These are phyloP conservation scores for Acropora tenuis DNA, from an alignment of 64 coral and sea anemone genomes.

Conservation along the genomic window DNA sequence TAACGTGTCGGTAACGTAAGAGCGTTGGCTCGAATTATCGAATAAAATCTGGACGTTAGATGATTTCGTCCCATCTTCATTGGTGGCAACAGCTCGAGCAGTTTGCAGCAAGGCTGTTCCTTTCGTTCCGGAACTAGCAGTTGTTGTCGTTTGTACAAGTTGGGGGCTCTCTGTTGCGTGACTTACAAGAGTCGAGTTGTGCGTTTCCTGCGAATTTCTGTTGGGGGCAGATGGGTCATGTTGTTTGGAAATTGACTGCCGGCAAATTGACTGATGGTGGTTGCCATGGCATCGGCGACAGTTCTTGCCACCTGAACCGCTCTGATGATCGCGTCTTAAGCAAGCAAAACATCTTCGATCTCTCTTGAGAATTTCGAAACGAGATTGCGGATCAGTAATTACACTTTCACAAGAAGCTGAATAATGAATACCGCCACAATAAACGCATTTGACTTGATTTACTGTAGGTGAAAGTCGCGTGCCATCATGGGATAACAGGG, in stretches of 20 bases:
- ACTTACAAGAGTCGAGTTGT: neutral
- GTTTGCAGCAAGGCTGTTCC: slow-evolving; percentile 54
- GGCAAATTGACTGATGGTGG: no score
- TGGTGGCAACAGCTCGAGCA: slow-evolving; percentile 48
- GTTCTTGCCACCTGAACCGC: no score
- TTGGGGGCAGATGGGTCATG: slow-evolving; percentile 19
- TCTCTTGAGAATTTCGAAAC: slow-evolving; percentile 47
- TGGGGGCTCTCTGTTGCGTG: neutral
- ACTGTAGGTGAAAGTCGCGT: neutral
- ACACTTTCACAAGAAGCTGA: slow-evolving; percentile 54
- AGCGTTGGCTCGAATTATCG: slow-evolving; percentile 51
- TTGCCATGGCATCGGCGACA: no score
- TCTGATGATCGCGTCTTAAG: no score
- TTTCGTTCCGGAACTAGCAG: neutral
- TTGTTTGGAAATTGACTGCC: neutral
- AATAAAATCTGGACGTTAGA: slow-evolving; percentile 39
- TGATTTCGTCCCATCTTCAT: slow-evolving; percentile 38
- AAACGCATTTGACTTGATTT: slow-evolving; percentile 61
- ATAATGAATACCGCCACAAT: slow-evolving; percentile 51
- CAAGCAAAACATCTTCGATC: slow-evolving; percentile 11
- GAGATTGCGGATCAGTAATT: neutral
- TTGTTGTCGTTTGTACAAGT: neutral
- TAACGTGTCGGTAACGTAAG: slow-evolving; percentile 49
- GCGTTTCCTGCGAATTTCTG: slow-evolving; percentile 4
- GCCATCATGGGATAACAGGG: neutral